Evolutionary conservation across 2,888 invertebrate species (phyloP), one percentile per base, ranked within the genome.

Genomic region (Anagyrus pseudococci): DNA sequence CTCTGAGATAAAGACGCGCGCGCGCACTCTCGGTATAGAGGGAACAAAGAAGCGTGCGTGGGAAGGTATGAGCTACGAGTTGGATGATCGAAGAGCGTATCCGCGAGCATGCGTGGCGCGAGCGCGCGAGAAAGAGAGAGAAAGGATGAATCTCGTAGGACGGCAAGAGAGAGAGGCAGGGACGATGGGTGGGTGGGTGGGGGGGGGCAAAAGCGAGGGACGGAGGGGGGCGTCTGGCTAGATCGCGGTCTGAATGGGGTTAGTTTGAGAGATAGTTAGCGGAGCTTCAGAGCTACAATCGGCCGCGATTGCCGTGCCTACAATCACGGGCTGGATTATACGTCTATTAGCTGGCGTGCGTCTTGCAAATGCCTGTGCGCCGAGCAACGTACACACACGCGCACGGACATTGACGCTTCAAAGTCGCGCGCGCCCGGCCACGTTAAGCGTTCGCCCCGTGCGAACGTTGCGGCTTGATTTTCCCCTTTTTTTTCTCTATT

Each of bases 231-330:
- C 22, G 46, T 44, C 41, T 29, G n/a, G 3, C 33, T 37, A 48
- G 54, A 72, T 75, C 72, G 74, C 69, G 74, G 75, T 71, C 75
- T 79, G 79, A 79, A 79, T 79, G 76, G 79, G 75, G 77, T 77
- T 79, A 79, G 77, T 79, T 79, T 79, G 79, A 78, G 79, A 78
- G 78, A 77, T 79, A 79, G 79, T 79, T 79, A 79, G 77, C 75
- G 76, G 75, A 77, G 76, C 78, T 79, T 79, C 78, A 79, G 76
- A 74, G 75, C 74, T 73, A 79, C 79, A 79, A 79, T 79, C 77
- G 78, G 71, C 74, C 75, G 71, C 77, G 78, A 79, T 79, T 78
- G 77, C 77, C 75, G 75, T 75, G 77, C 76, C 77, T 78, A 79
- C 77, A 79, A 79, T 79, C 79, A 77, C 75, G 74, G 73, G 71